Evolutionary conservation across 2,113 vertebrate species (phyloP), one percentile per base, ranked within the genome.

Genomic region (Aegypius monachus): DNA sequence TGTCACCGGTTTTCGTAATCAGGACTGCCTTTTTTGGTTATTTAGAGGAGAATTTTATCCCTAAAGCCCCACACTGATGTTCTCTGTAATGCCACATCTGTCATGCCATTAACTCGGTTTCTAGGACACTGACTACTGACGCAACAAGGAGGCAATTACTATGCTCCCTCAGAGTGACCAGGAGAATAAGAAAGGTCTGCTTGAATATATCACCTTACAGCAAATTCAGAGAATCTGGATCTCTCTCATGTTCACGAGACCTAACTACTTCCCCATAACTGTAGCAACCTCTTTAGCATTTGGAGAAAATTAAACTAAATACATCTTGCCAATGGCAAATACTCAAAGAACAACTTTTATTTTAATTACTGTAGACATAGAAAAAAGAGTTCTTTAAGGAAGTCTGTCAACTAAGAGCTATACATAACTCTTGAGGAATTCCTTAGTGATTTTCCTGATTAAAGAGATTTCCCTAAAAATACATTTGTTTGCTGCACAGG

Each of bases 301-400:
- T 96, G 95, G 96, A 97, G 91, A 94, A 96, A 96, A 98, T 96
- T 94, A 96, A 96, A 90, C 56, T 92, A 92, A 89, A 96, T 91
- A 55, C 74, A 84, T 94, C 91, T 91, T 96, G 95, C 95, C 93
- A 95, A 94, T 1, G 17, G 81, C 95, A 96, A 96, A 96, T 96
- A 79, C 94, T 95, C 87, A 86, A 93, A 95, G 92, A 93, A 83
- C 59, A 94, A 87, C 48, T 95, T 97, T 91, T 80, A 94, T 81
- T 97, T 96, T 96, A 96, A 98, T 97, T 97, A 93, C 90, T 90
- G 53, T 91, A 81, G 90, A 96, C 95, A 71, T 38, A 93, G 86
- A 91, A 94, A 96, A 95, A 95, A 50, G 82, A 92, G 70, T 90
- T 88, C 70, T 94, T 95, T 90, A 55, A 94, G 88, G 77, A 95